Conservation (phyloP, 2,888 invertebrate genomes). For the Cheilosia vulpina region DNA sequence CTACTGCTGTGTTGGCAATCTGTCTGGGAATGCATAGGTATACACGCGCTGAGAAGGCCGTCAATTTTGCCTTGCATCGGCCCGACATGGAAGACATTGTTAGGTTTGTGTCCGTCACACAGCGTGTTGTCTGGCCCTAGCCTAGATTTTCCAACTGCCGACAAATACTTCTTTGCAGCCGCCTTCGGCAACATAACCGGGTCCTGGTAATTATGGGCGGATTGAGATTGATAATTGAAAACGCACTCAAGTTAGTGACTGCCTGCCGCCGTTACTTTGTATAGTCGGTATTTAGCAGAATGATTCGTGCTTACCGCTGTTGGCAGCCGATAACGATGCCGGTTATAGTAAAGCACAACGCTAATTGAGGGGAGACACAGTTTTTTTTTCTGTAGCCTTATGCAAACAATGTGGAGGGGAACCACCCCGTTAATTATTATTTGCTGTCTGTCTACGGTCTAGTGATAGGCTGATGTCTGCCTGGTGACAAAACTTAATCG, state of each 20-base stretch:
- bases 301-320: conserved; percentile 61
- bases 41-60: conserved; percentile 43
- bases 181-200: background rate
- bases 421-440: conserved; percentile 45
- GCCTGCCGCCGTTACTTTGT: conserved; percentile 24
- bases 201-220: conserved; percentile 32
- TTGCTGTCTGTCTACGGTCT: conserved; percentile 65
- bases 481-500: conserved; percentile 30
- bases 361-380: conserved; percentile 50
- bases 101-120: conserved; percentile 16
- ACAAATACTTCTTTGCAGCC: background rate
- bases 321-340: conserved; percentile 49
- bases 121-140: conserved; percentile 19
- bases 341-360: conserved; percentile 38
- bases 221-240: conserved; percentile 65
- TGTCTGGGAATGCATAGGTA: conserved; percentile 61
- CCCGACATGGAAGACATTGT: conserved; percentile 46
- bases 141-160: conserved; percentile 13
- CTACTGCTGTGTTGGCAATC: conserved; percentile 35
- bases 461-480: conserved; percentile 29
- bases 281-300: conserved; percentile 6
- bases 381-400: conserved; percentile 12
- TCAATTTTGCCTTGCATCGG: conserved; percentile 3
- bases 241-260: conserved; percentile 57
- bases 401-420: conserved; percentile 26